Evolutionary conservation across 2,888 invertebrate genomes (phyloP).

Genomic region (Oscheius myriophilus): DNA sequence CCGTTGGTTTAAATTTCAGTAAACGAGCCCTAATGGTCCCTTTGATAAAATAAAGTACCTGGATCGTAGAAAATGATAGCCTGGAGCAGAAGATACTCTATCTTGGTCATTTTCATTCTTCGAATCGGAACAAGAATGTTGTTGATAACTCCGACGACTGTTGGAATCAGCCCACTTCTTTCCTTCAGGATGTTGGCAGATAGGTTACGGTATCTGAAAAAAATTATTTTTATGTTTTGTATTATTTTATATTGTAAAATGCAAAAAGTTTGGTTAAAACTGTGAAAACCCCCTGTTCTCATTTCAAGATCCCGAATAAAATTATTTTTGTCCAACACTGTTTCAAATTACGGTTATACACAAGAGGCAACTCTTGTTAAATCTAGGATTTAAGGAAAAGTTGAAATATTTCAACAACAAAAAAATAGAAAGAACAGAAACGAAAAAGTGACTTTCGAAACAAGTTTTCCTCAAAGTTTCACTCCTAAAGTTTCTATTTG

Average conservation of each 20-base stretch:
- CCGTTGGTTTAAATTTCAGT: not conserved
- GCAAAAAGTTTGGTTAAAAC: no score
- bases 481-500: no score
- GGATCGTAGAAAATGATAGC: slow-evolving; percentile 69
- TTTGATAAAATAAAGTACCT: no score
- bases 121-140: slow-evolving; percentile 68
- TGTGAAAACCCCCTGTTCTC: no score
- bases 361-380: no score
- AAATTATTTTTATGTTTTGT: not conserved
- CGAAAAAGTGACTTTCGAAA: no score
- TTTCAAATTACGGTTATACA: no score
- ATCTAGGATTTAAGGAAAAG: no score
- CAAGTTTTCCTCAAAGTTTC: no score
- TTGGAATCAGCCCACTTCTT: slow-evolving; percentile 61
- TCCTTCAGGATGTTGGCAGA: slow-evolving; percentile 58
- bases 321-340: no score
- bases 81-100: slow-evolving; percentile 68
- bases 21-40: slow-evolving; percentile 1
- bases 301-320: not conserved
- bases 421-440: no score
- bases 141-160: slow-evolving; percentile 70
- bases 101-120: slow-evolving; percentile 64
- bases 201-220: slow-evolving; percentile 64
- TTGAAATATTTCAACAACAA: no score
- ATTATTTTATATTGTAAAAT: not conserved